Percentiles rank a stretch among this genome's conserved stretches.
phyloP scores from a whole-genome alignment of 2,888 invertebrate species.

The Lasioglossum leucozonium region DNA sequence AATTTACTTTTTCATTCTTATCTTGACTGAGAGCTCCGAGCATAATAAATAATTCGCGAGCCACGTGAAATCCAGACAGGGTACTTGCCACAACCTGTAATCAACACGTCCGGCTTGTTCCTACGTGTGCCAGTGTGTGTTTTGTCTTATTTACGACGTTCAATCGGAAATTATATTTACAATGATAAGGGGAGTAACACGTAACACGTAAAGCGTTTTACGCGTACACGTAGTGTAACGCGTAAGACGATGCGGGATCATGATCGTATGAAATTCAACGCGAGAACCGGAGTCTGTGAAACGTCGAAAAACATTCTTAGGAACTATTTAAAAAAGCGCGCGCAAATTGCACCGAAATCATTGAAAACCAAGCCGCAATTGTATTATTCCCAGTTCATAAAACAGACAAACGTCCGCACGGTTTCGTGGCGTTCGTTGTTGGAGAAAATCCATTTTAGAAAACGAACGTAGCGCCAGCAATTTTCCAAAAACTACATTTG shows the following conservation, averaged over 20 bases:
- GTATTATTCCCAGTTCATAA: not conserved
- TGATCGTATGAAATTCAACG: slow-evolving; percentile 55
- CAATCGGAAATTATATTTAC: slow-evolving; percentile 59
- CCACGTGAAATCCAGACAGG: slow-evolving; percentile 69
- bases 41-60: slow-evolving; percentile 67
- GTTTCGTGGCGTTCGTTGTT: not conserved
- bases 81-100: not conserved
- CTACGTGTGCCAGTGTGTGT: not conserved
- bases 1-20: slow-evolving; percentile 67
- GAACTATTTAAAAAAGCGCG: slow-evolving; percentile 71
- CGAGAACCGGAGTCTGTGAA: slow-evolving; percentile 54
- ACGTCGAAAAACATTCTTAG: slow-evolving; percentile 71
- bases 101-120: not conserved
- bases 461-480: not conserved
- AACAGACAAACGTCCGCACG: not conserved
- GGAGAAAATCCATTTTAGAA: not conserved
- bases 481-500: not conserved
- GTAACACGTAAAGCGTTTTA: too few relatives aligned
- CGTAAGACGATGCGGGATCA: slow-evolving; percentile 4
- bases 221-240: too few relatives aligned
- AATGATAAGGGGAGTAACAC: slow-evolving; percentile 24
- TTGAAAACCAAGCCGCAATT: not conserved
- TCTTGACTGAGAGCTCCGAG: slow-evolving; percentile 68
- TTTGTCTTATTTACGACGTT: slow-evolving; percentile 10
- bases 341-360: not conserved